Evolutionary conservation across 1,140 invertebrate genomes (phyloP).

Genomic region (Palaemon carinicauda): DNA sequence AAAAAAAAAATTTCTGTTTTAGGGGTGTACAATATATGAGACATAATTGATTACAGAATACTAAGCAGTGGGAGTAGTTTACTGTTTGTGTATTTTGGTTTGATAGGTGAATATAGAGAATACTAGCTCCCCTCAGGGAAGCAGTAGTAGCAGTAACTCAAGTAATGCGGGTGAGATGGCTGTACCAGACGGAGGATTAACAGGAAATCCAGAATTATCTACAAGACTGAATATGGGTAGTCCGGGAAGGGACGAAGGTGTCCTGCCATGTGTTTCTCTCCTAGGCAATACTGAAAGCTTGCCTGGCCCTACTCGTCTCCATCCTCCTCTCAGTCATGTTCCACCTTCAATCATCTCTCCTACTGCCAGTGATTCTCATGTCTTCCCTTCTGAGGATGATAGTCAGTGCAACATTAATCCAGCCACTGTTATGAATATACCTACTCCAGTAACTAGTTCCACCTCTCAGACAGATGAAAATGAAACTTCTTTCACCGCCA

Average conservation of each 20-base stretch:
- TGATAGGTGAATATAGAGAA: slow-evolving; percentile 19
- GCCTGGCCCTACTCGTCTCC: slow-evolving; percentile 14
- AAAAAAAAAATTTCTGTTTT: too few species aligned
- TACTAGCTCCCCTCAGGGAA: slow-evolving; percentile 27
- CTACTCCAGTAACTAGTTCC: not conserved
- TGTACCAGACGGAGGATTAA: not conserved
- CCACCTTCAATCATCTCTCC: not conserved
- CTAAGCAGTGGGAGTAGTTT: too few species aligned
- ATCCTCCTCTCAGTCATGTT: slow-evolving; percentile 16
- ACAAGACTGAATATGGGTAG: not conserved
- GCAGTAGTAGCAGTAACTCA: slow-evolving; percentile 18
- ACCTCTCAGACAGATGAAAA: slow-evolving; percentile 2
- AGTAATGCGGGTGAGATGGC: slow-evolving; percentile 2
- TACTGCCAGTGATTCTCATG: not conserved
- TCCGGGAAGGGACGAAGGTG: slow-evolving; percentile 12
- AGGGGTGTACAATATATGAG: too few species aligned
- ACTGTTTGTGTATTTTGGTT: not conserved
- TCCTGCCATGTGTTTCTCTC: not conserved
- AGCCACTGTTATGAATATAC: not conserved
- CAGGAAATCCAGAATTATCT: slow-evolving; percentile 7
- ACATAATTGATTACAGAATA: too few species aligned
- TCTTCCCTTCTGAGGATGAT: slow-evolving; percentile 12
- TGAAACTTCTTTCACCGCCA: slow-evolving; percentile 31
- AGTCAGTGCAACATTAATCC: not conserved
- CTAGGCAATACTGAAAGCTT: not conserved